Base-by-base conservation (phyloP, 92 coral and sea anemone species). In the Zoanthus gigantus region DNA sequence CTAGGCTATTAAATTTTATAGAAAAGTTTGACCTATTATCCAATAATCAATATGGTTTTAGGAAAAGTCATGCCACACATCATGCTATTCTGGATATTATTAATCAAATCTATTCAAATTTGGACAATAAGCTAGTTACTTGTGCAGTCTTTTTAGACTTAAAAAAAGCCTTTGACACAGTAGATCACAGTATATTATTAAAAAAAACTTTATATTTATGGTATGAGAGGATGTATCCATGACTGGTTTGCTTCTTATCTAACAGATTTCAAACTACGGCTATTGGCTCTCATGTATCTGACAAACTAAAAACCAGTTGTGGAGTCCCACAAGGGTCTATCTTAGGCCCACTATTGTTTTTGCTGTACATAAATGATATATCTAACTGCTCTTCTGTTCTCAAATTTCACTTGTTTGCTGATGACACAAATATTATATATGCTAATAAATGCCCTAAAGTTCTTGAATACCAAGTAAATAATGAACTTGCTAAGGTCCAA, bases 401-500 rank as follows among this genome's bases (percentile, higher is more conserved):
- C 23, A 71, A 71, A 71, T 75, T 75, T 75, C 63, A 57, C 63
- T 57, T 57, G n/a, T 57, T 57, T 57, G 63, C 63, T 57, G 63
- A 57, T 57, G 63, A 57, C 63, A 57, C 63, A 57, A 57, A 57
- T 57, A 57, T 57, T 57, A 7, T 57, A 57, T 57, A 57, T 57
- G 63, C 83, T 85, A 78, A 85, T 72, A 85, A 85, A 46, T 53
- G 61, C 81, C 79, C 13, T 75, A 6, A 75, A 73, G 46, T 47
- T 12, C 77, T 84, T 29, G 79, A 72, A 63, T 50, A 47, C 67
- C 67, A 48, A 16, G 80, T 73, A 12, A 84, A 84, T 29, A 53
- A 15, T 73, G 80, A 84, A 53, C 80, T 72, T 2, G 66, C 61
- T 31, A 54, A 84, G 42, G 87, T 71, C 18, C 57, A 78, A 28